Conservation (phyloP, 2,113 vertebrate genomes). For the Odontesthes bonariensis region DNA sequence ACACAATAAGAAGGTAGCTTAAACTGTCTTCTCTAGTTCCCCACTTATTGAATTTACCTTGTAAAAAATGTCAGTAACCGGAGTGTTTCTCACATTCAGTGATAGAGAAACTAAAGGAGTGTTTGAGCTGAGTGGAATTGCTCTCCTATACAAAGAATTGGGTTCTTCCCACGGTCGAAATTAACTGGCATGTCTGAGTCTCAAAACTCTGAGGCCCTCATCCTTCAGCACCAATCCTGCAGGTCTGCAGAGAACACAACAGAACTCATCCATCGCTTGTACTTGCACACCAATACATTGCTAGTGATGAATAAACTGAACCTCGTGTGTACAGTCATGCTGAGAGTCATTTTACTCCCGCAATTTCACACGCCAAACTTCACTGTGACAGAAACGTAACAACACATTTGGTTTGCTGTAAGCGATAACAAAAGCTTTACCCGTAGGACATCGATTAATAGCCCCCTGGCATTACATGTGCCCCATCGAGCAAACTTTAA, state of each 20-base stretch:
- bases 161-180: too few relatives aligned
- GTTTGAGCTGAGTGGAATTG: too few relatives aligned
- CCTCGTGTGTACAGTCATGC: slow-evolving; percentile 2
- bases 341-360: not conserved
- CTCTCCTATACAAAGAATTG: too few relatives aligned
- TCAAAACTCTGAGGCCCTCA: too few relatives aligned
- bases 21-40: too few relatives aligned
- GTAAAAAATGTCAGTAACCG: too few relatives aligned
- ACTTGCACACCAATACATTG: too few relatives aligned
- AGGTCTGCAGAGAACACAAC: not conserved
- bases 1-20: too few relatives aligned
- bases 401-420: not conserved
- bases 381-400: not conserved
- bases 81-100: too few relatives aligned
- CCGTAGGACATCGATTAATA: slow-evolving; percentile 23
- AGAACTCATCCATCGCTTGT: not conserved
- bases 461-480: slow-evolving; percentile 60
- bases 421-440: slow-evolving; percentile 26
- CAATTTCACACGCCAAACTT: not conserved
- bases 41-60: too few relatives aligned
- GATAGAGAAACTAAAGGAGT: too few relatives aligned
- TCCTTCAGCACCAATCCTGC: not conserved
- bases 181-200: too few relatives aligned
- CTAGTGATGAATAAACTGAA: not conserved
- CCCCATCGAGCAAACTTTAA: slow-evolving; percentile 59